Percentiles rank a stretch among this genome's conserved stretches.
Evolutionary conservation across 2,888 invertebrate genomes (phyloP).

Genomic region (Argyresthia albistria): DNA sequence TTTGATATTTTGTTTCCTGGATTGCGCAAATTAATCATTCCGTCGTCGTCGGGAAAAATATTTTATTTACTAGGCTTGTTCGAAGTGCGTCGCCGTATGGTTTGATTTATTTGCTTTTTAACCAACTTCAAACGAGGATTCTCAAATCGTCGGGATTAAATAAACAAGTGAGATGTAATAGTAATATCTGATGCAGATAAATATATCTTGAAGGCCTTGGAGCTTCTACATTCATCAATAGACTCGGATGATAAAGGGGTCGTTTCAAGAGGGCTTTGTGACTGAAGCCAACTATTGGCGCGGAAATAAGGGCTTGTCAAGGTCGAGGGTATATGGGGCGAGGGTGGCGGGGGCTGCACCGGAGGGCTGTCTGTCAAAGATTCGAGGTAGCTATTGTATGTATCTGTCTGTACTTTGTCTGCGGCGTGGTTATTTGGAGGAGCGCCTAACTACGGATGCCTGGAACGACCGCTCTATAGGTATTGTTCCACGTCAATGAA

Average conservation of each 20-base stretch:
- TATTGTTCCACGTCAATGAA: no score
- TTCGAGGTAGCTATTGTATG: no score
- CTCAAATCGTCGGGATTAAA: no score
- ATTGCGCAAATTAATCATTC: conserved; percentile 9
- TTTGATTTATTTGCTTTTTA: background rate
- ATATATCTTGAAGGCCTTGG: no score
- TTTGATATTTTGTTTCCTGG: background rate
- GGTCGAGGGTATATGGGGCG: background rate
- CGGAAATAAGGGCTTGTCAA: background rate
- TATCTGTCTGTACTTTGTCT: no score
- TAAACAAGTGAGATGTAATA: no score
- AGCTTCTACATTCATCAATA: background rate
- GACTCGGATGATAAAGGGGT: background rate
- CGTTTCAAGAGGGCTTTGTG: background rate
- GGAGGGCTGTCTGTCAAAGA: background rate
- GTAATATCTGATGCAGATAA: no score
- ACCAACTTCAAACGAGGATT: no score
- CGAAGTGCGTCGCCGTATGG: background rate
- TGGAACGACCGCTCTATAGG: no score
- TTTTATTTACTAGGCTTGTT: background rate
- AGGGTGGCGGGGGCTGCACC: background rate
- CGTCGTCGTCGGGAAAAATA: background rate
- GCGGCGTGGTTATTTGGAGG: no score
- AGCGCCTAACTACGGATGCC: no score
- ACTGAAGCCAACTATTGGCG: background rate